Conservation (phyloP, 2,113 vertebrate genomes). For the Microtus pennsylvanicus region DNA sequence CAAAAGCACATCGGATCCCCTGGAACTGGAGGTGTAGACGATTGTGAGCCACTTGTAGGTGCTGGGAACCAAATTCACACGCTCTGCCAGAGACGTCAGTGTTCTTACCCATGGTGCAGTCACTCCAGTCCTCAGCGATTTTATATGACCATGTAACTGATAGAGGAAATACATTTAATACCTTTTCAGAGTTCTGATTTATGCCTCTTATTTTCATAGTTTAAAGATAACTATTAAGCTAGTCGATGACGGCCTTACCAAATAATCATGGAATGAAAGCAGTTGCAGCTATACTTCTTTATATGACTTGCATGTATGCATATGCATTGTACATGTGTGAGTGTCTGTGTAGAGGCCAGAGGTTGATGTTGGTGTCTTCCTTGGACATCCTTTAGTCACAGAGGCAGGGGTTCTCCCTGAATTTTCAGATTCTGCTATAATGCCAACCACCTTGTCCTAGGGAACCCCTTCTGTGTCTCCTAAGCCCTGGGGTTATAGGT, state of each 20-base stretch:
- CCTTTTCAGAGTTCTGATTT: slow-evolving; percentile 55
- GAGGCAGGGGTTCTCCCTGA: neutral
- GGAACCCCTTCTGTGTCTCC: neutral
- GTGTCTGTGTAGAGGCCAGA: neutral
- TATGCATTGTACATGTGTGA: neutral
- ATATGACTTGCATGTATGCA: neutral
- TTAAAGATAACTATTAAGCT: slow-evolving; percentile 16
- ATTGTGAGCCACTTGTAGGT: neutral
- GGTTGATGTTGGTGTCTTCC: neutral
- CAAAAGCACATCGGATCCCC: neutral
- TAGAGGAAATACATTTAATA: slow-evolving; percentile 44
- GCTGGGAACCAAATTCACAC: neutral
- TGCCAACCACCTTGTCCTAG: neutral
- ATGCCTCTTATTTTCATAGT: neutral
- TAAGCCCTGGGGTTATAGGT: neutral
- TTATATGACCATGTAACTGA: neutral
- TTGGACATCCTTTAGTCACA: neutral
- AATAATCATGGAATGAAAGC: neutral
- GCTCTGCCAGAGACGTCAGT: neutral
- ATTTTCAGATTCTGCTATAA: neutral
- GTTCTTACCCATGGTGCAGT: neutral
- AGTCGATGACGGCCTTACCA: neutral
- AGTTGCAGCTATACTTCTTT: neutral
- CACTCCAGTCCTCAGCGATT: neutral
- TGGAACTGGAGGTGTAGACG: neutral